Base-by-base conservation (phyloP, 2,113 vertebrate species). In the Lycaon pictus region DNA sequence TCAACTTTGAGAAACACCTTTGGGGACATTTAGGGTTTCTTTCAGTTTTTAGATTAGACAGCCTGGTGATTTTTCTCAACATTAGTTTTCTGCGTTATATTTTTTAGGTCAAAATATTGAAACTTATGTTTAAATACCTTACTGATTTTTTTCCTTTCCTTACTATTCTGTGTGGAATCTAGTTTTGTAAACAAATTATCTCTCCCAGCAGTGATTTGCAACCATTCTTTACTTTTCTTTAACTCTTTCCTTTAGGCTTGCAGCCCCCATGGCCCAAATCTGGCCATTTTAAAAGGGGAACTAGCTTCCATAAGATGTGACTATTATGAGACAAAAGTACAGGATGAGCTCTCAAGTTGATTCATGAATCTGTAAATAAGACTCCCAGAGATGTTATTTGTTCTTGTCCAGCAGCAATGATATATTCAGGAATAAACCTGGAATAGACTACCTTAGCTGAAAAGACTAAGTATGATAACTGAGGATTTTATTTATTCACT, bases 1-100 rank as follows among this genome's bases (percentile, higher is more conserved):
- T 90, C 74, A 80, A 74, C 25, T 92, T 74, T 81, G 53, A 92
- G 37, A 95, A 48, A 13, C 22, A 93, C 60, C 37, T 77, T 69
- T 29, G 19, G 23, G 65, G 9, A 79, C n/a, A 3, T 19, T 88
- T 48, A 93, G 72, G 19, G 32, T n/a, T 85, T 95, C 58, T 81
- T 95, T 77, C n/a, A 60, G 2, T 69, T 76, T 92, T 85, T 80
- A 80, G 27, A 67, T 67, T 60, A 37, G 32, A 48, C 1, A 58
- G 37, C 7, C 35, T 37, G 65, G 3, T 89, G 69, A 82, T 71
- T 95, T 51, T 96, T 96, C 35, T 79, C 60, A 79, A 58, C 29
- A 55, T 58, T 58, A 76, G n/a, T 84, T 74, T 90, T 58, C 56
- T 80, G 20, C 9, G 17, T 69, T 76, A 16, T 11, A 29, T 72